These are phyloP conservation scores for Tragelaphus imberbis DNA, from an alignment of 2,113 vertebrate species.

Conservation along the genomic window DNA sequence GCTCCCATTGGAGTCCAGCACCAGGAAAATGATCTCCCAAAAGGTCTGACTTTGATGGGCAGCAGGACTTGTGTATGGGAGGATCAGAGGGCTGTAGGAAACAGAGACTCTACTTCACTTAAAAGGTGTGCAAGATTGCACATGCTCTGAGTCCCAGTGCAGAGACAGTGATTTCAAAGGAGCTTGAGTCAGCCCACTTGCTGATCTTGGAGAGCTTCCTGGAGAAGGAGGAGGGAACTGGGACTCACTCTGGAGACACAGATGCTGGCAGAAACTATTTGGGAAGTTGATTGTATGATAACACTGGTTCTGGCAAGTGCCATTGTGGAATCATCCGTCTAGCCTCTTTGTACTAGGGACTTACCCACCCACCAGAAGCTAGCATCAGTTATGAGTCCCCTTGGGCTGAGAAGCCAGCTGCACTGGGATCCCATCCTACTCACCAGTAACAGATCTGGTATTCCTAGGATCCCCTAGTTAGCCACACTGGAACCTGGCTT, in stretches of 20 bases:
- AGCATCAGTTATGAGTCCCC: background rate
- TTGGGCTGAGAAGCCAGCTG: background rate
- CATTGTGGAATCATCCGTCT: background rate
- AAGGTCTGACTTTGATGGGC: background rate
- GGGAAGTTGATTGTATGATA: background rate
- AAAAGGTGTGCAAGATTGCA: background rate
- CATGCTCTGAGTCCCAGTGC: background rate
- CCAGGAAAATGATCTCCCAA: background rate
- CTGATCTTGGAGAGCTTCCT: background rate
- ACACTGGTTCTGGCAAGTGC: background rate
- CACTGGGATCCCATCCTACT: background rate
- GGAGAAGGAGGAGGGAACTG: background rate
- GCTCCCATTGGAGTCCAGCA: background rate
- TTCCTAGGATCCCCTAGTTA: background rate
- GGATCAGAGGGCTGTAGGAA: background rate
- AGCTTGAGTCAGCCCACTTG: background rate
- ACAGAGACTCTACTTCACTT: background rate
- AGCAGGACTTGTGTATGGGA: background rate
- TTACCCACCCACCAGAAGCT: background rate
- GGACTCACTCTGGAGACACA: background rate
- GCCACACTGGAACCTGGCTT: background rate
- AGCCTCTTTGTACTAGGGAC: background rate
- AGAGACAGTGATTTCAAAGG: background rate
- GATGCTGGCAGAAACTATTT: background rate
- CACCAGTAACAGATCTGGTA: background rate